Evolutionary conservation across 2,113 vertebrate genomes (phyloP).

Genomic region (Cisticola juncidis): DNA sequence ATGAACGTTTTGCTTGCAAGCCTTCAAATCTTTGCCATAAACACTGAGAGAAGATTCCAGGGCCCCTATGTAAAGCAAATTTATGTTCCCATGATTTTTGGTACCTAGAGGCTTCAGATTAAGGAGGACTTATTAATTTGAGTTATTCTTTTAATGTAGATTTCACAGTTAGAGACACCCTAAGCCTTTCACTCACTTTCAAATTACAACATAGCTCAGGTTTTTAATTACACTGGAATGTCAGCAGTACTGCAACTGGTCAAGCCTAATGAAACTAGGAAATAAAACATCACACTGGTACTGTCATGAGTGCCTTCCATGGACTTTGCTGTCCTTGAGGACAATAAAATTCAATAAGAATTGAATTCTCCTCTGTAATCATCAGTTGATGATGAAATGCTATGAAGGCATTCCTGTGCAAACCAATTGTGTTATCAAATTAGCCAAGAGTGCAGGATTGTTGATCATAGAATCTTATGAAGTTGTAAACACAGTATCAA

Average conservation of each 20-base stretch:
- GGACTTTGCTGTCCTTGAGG: background rate
- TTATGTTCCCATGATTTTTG: background rate
- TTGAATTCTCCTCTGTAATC: background rate
- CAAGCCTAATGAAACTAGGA: background rate
- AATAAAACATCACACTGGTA: background rate
- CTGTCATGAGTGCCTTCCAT: background rate
- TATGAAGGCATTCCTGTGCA: background rate
- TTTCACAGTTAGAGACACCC: background rate
- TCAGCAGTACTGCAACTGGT: background rate
- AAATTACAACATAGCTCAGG: background rate
- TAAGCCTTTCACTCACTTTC: background rate
- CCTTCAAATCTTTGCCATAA: background rate
- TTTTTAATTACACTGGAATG: background rate
- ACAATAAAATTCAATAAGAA: background rate
- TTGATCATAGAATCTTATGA: accelerated
- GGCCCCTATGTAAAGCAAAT: background rate
- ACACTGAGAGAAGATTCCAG: background rate
- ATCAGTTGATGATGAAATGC: background rate
- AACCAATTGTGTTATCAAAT: background rate
- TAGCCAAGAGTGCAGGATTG: background rate
- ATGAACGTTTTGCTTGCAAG: background rate
- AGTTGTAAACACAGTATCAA: background rate
- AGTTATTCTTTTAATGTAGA: background rate
- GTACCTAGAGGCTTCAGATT: background rate
- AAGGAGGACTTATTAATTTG: background rate